These are phyloP conservation scores for Trissolcus japonicus DNA, from an alignment of 2,888 invertebrate genomes.

Conservation along the genomic window DNA sequence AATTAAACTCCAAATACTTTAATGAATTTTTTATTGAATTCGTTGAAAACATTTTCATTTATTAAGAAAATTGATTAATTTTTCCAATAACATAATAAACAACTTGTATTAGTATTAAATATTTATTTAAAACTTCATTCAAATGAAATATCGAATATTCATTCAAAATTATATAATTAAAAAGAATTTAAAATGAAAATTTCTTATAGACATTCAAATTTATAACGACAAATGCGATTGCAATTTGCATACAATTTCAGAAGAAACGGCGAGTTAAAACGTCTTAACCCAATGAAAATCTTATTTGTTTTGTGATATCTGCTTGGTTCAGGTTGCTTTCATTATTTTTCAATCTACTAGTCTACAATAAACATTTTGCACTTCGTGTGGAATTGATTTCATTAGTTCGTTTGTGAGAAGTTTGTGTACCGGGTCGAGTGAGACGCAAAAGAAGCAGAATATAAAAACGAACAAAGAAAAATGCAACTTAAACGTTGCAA, in stretches of 20 bases:
- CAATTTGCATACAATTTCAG: slow-evolving; percentile 29
- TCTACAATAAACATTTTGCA: slow-evolving; percentile 52
- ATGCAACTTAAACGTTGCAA: slow-evolving; percentile 4
- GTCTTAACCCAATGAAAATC: slow-evolving; percentile 46
- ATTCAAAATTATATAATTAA: slow-evolving; percentile 15
- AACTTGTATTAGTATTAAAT: too few relatives aligned
- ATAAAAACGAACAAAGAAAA: slow-evolving; percentile 28
- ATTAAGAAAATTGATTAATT: too few relatives aligned
- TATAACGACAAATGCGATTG: slow-evolving; percentile 15
- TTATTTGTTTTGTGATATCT: slow-evolving; percentile 38
- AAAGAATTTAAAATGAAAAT: slow-evolving; percentile 37
- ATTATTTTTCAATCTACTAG: slow-evolving; percentile 49
- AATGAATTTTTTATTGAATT: too few relatives aligned
- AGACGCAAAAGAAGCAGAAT: background rate
- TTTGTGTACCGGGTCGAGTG: background rate
- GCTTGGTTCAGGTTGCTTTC: slow-evolving; percentile 25
- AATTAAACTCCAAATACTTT: too few relatives aligned
- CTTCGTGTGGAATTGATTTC: slow-evolving; percentile 45
- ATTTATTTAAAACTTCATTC: too few relatives aligned
- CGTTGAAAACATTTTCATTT: too few relatives aligned
- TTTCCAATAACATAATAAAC: too few relatives aligned
- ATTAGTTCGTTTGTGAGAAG: slow-evolving; percentile 24
- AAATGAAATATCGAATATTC: too few relatives aligned
- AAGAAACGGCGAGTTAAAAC: slow-evolving; percentile 45
- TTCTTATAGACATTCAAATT: slow-evolving; percentile 1